A percentile compares a stretch with the other conserved stretches of the same genome.
These are phyloP conservation scores for Coleophora flavipennella DNA, from an alignment of 2,888 invertebrate species.

Conservation along the genomic window DNA sequence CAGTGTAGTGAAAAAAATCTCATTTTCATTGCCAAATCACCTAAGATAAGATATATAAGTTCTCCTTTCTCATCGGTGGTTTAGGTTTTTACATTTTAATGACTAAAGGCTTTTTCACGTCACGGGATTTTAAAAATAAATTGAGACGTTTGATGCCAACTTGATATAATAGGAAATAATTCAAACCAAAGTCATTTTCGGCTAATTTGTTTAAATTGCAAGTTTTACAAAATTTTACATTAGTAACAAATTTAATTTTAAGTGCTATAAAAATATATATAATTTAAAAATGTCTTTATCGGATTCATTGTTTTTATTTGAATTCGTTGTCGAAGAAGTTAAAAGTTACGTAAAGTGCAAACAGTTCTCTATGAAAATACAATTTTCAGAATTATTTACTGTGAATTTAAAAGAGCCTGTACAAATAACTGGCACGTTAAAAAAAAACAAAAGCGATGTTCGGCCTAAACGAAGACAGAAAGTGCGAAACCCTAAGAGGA, in stretches of 20 bases:
- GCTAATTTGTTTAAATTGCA: slow-evolving; percentile 31
- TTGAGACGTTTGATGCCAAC: too few relatives aligned
- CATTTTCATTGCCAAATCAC: too few relatives aligned
- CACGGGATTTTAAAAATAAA: too few relatives aligned
- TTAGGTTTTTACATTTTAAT: too few relatives aligned
- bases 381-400: slow-evolving; percentile 47
- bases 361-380: slow-evolving; percentile 32
- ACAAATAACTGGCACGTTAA: slow-evolving; percentile 9
- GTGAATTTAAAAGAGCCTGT: slow-evolving; percentile 36
- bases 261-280: too few relatives aligned
- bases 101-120: too few relatives aligned
- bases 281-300: slow-evolving; percentile 36
- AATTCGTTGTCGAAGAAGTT: slow-evolving; percentile 41
- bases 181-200: slow-evolving; percentile 20
- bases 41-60: too few relatives aligned
- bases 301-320: slow-evolving; percentile 56
- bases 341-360: slow-evolving; percentile 31
- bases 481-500: slow-evolving; percentile 14
- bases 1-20: too few relatives aligned
- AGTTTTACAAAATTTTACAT: slow-evolving; percentile 16
- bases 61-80: too few relatives aligned
- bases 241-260: too few relatives aligned
- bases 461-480: slow-evolving; percentile 25
- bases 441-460: slow-evolving; percentile 14
- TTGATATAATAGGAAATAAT: too few relatives aligned